These are phyloP conservation scores for Vimba vimba DNA, from an alignment of 2,113 vertebrate genomes.

Conservation along the genomic window DNA sequence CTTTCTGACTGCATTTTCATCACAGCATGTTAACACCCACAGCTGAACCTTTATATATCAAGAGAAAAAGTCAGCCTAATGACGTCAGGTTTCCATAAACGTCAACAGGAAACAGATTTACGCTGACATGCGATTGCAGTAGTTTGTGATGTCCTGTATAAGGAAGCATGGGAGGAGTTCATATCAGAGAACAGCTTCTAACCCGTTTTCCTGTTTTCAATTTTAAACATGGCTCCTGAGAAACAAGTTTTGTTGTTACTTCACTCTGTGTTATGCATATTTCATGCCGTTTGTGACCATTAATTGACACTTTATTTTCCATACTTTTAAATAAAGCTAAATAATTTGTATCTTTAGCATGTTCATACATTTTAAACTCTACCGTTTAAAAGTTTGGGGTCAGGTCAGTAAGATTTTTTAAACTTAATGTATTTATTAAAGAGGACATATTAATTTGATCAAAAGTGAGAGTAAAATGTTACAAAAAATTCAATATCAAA, in stretches of 20 bases:
- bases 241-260: background rate
- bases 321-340: background rate
- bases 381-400: background rate
- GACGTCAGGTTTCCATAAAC: background rate
- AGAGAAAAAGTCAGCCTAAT: background rate
- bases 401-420: too few species aligned
- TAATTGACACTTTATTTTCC: background rate
- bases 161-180: background rate
- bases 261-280: background rate
- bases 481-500: too few species aligned
- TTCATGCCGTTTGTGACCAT: background rate
- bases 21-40: background rate
- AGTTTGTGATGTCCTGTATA: background rate
- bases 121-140: background rate
- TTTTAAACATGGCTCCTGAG: background rate
- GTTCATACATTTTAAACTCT: background rate
- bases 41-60: background rate
- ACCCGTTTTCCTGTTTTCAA: conserved; percentile 15
- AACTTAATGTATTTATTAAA: too few species aligned
- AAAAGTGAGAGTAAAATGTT: too few species aligned
- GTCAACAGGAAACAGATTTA: conserved; percentile 28
- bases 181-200: background rate
- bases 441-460: too few species aligned
- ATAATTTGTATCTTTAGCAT: background rate
- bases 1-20: background rate